Evolutionary conservation across 2,888 invertebrate species (phyloP).

Genomic region (Kryphioiulus occultus): DNA sequence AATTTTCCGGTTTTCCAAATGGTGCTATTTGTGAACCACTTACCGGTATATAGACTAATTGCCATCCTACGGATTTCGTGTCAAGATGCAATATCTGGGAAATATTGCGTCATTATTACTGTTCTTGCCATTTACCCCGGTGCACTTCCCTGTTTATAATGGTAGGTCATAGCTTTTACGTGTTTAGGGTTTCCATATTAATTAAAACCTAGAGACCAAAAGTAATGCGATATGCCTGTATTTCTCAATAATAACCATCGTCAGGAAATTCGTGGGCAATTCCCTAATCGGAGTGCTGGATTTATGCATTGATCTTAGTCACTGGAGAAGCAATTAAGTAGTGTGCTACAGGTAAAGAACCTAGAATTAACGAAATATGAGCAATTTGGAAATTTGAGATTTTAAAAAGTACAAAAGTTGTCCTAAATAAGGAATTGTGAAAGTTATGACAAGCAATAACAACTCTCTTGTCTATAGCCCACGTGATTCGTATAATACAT

Average conservation of each 20-base stretch:
- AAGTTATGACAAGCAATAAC: too few species aligned
- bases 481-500: too few species aligned
- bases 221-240: background rate
- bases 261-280: background rate
- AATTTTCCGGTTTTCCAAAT: background rate
- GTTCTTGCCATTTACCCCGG: background rate
- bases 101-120: background rate
- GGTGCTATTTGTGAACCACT: background rate
- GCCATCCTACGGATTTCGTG: background rate
- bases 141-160: background rate
- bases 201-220: background rate
- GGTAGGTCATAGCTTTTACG: background rate
- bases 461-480: too few species aligned
- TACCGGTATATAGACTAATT: background rate
- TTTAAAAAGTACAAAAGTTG: background rate
- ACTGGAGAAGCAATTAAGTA: background rate
- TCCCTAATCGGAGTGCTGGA: background rate
- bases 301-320: background rate
- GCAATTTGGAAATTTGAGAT: background rate
- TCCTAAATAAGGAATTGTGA: background rate
- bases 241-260: background rate
- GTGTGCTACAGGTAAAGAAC: background rate
- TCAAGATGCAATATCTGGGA: background rate
- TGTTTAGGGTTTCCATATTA: background rate
- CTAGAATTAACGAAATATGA: background rate